These are phyloP conservation scores for Hydrotaea cyrtoneurina DNA, from an alignment of 2,888 invertebrate species.

Conservation along the genomic window DNA sequence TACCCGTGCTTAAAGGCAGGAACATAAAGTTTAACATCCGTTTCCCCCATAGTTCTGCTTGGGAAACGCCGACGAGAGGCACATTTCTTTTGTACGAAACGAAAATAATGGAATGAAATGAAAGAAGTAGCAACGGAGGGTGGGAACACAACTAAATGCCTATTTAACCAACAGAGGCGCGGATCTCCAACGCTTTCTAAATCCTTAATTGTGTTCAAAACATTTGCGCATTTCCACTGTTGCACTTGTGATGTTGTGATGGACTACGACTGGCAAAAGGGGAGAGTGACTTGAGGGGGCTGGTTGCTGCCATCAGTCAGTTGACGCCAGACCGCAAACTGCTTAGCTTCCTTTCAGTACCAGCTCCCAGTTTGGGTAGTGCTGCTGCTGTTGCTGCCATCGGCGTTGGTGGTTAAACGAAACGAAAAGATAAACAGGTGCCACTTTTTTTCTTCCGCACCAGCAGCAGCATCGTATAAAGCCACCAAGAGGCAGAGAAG, in stretches of 20 bases:
- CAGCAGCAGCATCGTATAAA: neutral
- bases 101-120: neutral
- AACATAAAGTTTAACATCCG: constrained; percentile 48
- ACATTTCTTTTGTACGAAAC: constrained; percentile 17
- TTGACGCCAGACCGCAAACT: constrained; percentile 56
- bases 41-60: constrained; percentile 43
- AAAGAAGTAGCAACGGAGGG: constrained; percentile 29
- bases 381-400: neutral
- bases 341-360: constrained; percentile 36
- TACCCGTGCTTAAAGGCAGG: too few species aligned
- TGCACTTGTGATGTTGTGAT: too few species aligned
- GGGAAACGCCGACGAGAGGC: neutral
- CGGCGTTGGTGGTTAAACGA: neutral
- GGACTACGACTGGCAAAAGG: neutral
- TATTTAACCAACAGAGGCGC: constrained; percentile 54
- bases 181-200: constrained; percentile 51
- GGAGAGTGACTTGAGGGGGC: constrained; percentile 12
- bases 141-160: constrained; percentile 8
- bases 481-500: neutral
- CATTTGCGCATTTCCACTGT: constrained; percentile 51
- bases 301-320: constrained; percentile 22
- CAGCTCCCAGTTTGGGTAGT: neutral
- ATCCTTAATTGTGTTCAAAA: constrained; percentile 56
- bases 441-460: constrained; percentile 17
- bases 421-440: constrained; percentile 28